Conservation (phyloP, 2,113 vertebrate genomes). For the Xenotilapia flavipinnis region DNA sequence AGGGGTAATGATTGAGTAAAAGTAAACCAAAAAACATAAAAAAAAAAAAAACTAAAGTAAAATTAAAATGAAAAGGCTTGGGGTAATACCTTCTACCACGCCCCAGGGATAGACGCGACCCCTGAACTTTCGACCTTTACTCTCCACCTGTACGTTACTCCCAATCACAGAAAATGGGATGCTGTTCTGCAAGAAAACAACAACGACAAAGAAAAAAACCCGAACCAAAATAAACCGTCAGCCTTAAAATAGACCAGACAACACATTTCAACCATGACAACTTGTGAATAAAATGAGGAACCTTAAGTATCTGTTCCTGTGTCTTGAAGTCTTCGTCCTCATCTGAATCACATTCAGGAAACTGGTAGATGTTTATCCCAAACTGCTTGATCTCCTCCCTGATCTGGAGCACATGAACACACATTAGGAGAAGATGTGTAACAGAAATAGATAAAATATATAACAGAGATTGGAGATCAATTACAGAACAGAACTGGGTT, state of each 20-base stretch:
- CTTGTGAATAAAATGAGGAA: neutral
- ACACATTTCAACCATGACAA: neutral
- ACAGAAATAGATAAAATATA: neutral
- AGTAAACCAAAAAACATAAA: neutral
- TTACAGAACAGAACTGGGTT: neutral
- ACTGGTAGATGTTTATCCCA: slow-evolving; percentile 72
- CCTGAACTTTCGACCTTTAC: slow-evolving; percentile 58
- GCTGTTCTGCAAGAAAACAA: slow-evolving; percentile 54
- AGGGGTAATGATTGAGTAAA: neutral
- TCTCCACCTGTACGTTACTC: slow-evolving; percentile 68
- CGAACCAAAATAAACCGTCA: neutral
- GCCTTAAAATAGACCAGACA: fast-evolving
- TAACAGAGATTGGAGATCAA: neutral
- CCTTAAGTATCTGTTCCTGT: slow-evolving; percentile 66
- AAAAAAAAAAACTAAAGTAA: neutral
- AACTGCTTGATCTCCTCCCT: slow-evolving; percentile 60
- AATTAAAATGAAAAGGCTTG: neutral
- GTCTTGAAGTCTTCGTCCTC: slow-evolving; percentile 62
- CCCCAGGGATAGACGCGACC: slow-evolving; percentile 74
- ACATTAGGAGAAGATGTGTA: neutral
- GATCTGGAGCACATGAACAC: slow-evolving; percentile 39
- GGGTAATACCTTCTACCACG: slow-evolving; percentile 65
- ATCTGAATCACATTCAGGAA: slow-evolving; percentile 68
- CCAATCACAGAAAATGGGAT: slow-evolving; percentile 73
- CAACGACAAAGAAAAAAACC: neutral